phyloP scores from a whole-genome alignment of 2,113 vertebrate species.

The Limnothrissa miodon region DNA sequence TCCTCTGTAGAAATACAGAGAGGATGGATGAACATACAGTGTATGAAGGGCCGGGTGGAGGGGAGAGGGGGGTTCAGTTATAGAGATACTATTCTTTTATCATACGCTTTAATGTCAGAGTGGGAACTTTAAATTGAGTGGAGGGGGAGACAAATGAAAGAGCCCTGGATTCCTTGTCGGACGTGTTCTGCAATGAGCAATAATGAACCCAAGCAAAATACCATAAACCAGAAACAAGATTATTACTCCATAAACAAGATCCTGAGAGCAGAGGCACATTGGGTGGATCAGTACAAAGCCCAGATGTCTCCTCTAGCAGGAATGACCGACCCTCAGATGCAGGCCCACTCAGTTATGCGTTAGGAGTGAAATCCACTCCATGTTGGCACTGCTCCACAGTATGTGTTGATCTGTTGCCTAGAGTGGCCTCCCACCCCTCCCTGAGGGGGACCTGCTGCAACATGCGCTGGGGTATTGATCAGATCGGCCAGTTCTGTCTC shows the following conservation, averaged over 20 bases:
- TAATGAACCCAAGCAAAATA: no score
- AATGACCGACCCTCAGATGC: neutral
- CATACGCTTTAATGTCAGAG: neutral
- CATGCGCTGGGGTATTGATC: neutral
- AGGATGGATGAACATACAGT: constrained; percentile 25
- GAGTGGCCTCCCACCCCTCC: neutral
- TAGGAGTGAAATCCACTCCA: neutral
- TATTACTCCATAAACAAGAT: no score
- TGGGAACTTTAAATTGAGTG: neutral
- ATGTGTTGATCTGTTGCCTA: neutral
- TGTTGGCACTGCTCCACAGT: neutral
- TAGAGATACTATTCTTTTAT: neutral
- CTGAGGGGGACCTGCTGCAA: neutral
- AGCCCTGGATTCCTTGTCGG: no score
- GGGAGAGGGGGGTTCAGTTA: neutral
- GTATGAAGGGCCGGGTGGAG: no score
- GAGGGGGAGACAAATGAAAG: neutral
- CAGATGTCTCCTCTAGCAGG: no score
- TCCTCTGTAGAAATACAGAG: constrained; percentile 30
- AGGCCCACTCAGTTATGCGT: neutral
- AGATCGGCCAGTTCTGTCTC: neutral
- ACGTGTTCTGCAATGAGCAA: no score
- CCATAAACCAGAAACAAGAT: no score
- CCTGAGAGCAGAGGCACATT: no score
- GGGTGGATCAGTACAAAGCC: no score